A percentile compares a stretch with the other conserved stretches of the same genome.
Evolutionary conservation across 2,113 vertebrate species (phyloP).

Genomic region (Sturnus vulgaris): DNA sequence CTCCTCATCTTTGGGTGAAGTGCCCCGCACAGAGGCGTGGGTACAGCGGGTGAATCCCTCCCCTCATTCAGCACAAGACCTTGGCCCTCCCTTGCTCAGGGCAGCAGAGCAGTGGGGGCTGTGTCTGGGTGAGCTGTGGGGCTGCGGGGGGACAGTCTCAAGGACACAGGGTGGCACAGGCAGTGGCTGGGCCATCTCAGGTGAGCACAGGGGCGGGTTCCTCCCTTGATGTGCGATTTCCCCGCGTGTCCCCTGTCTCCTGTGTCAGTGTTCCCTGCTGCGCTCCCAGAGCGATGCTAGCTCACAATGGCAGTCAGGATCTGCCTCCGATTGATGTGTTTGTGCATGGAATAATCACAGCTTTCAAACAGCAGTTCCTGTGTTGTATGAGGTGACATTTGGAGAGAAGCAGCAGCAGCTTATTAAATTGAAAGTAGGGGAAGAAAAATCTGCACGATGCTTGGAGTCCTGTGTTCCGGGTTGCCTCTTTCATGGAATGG

Average conservation of each 20-base stretch:
- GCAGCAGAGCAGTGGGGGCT: background rate
- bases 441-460: background rate
- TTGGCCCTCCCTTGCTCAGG: background rate
- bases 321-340: constrained; percentile 46
- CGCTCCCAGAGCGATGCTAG: background rate
- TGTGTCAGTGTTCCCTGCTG: background rate
- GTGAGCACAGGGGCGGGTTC: accelerated
- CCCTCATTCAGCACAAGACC: accelerated
- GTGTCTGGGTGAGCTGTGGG: background rate
- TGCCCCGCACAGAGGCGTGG: accelerated
- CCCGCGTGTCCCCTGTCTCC: accelerated
- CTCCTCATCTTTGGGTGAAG: background rate
- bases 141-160: background rate
- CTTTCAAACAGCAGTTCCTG: constrained; percentile 57
- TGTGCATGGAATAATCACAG: constrained; percentile 48
- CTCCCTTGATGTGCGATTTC: accelerated
- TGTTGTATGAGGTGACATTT: constrained; percentile 37
- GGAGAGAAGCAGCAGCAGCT: constrained; percentile 42
- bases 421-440: constrained; percentile 12
- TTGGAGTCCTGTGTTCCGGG: background rate
- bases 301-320: background rate
- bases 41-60: accelerated
- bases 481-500: background rate
- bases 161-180: background rate
- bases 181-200: background rate